Conservation (phyloP, 64 coral and sea anemone species). For the Trachythela sp. region DNA sequence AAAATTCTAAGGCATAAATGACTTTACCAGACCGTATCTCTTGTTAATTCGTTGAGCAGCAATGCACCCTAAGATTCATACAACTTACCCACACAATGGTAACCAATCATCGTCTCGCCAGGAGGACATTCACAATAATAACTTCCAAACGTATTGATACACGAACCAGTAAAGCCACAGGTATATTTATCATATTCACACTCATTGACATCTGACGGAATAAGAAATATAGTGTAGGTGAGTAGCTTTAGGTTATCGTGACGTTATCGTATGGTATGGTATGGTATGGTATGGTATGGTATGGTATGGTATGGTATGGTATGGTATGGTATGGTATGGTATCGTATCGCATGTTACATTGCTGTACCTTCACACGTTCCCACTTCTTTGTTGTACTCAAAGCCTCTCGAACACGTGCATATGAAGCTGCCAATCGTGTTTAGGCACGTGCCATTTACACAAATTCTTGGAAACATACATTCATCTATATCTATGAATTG, state of each 20-base stretch:
- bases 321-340: not conserved
- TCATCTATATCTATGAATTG: constrained; percentile 70
- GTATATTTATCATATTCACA: constrained; percentile 12
- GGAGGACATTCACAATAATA: constrained; percentile 48
- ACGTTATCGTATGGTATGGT: too few relatives aligned
- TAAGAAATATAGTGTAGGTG: not conserved
- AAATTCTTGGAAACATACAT: constrained; percentile 66
- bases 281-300: too few relatives aligned
- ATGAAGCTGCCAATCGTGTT: constrained; percentile 92
- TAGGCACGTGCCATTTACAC: constrained; percentile 63
- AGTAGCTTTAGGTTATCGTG: too few relatives aligned
- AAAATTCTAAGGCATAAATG: too few relatives aligned
- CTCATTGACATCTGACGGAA: constrained; percentile 38
- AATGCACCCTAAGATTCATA: not conserved
- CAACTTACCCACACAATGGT: constrained; percentile 38
- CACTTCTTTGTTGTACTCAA: not conserved
- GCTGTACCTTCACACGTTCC: not conserved
- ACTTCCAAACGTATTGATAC: constrained; percentile 47
- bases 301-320: not conserved
- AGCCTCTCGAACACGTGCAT: constrained; percentile 65
- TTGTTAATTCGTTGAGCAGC: not conserved
- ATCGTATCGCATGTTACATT: not conserved
- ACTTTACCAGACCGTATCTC: too few relatives aligned
- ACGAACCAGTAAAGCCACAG: constrained; percentile 34
- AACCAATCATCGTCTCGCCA: constrained; percentile 3